These are phyloP conservation scores for Sycophila sp. DNA, from an alignment of 1,140 invertebrate species.

Conservation along the genomic window DNA sequence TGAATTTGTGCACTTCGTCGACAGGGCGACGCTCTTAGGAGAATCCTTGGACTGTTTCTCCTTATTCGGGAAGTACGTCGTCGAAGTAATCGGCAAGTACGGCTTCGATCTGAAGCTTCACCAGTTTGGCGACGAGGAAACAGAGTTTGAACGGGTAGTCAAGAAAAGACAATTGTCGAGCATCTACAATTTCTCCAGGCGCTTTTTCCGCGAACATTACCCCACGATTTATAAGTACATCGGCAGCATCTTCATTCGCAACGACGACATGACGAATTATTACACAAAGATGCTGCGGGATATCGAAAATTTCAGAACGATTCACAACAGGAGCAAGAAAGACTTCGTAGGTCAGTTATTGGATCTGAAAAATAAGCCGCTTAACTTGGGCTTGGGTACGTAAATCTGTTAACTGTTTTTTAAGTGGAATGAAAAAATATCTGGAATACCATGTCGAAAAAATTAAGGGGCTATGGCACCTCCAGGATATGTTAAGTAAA, in stretches of 20 bases:
- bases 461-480: no score
- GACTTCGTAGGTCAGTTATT: constrained; percentile 71
- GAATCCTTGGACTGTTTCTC: constrained; percentile 51
- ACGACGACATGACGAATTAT: constrained; percentile 46
- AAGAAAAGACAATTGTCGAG: constrained; percentile 48
- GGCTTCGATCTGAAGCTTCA: constrained; percentile 71
- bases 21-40: no score
- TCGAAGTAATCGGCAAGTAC: constrained; percentile 69
- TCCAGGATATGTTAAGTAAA: no score
- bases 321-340: constrained; percentile 65
- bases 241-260: constrained; percentile 63
- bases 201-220: constrained; percentile 43
- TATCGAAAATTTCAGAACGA: no score
- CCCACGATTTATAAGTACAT: constrained; percentile 54
- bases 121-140: constrained; percentile 65
- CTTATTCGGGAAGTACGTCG: constrained; percentile 60
- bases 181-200: constrained; percentile 44
- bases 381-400: no score
- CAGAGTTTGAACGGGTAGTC: constrained; percentile 64
- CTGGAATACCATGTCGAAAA: no score
- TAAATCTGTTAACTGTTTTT: no score
- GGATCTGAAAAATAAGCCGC: constrained; percentile 64
- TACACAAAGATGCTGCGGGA: constrained; percentile 61
- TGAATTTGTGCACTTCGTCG: constrained; percentile 53
- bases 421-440: no score